Evolutionary conservation across 2,797 vertebrate species (phyloP).

Genomic region (Myotis daubentonii): DNA sequence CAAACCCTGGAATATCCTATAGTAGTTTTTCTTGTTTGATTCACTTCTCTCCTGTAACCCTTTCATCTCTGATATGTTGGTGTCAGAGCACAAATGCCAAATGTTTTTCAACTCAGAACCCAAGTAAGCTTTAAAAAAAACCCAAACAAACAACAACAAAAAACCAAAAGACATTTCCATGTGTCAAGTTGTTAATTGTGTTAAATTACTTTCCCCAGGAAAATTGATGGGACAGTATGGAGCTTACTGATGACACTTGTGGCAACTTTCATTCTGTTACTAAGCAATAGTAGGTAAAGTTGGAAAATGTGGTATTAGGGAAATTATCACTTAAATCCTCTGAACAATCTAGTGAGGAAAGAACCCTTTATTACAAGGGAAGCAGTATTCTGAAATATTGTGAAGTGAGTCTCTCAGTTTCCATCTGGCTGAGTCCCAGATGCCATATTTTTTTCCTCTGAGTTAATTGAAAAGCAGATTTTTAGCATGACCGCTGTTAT

Average conservation of each 20-base stretch:
- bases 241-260: neutral
- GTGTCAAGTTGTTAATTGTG: neutral
- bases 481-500: neutral
- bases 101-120: neutral
- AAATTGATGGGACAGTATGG: neutral
- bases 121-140: neutral
- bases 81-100: neutral
- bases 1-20: neutral
- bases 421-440: neutral
- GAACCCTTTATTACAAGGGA: neutral
- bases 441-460: neutral
- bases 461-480: neutral
- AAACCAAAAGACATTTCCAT: neutral
- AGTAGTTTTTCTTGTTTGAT: neutral
- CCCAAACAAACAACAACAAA: neutral
- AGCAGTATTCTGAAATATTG: neutral
- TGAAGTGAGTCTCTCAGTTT: neutral
- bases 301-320: neutral
- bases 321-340: neutral
- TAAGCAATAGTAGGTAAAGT: neutral
- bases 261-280: neutral
- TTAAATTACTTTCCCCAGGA: neutral
- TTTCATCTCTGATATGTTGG: neutral
- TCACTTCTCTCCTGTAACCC: neutral
- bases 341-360: neutral